Evolutionary conservation across 2,888 invertebrate genomes (phyloP), one percentile per base, ranked within the genome.

Genomic region (Thelaira solivaga): DNA sequence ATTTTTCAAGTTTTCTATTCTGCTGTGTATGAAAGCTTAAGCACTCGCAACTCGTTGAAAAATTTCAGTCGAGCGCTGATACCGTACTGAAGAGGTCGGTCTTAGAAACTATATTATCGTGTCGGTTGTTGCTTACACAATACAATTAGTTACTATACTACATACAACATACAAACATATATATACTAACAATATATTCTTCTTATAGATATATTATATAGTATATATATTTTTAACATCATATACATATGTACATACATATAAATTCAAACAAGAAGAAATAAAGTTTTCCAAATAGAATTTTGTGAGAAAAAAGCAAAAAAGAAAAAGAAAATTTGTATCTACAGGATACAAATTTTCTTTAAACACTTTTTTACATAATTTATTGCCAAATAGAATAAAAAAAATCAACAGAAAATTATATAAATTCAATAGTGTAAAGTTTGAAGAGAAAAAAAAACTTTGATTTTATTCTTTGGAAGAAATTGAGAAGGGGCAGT

Each of bases 1-100:
- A 62, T 53, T 57, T 74, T 73, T 64, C 36, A 49, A 24, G 64
- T 72, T 69, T 43, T 65, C n/a, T n/a, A n/a, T n/a, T 41, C 57
- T 74, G 62, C 59, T 68, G 45, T 72, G 65, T 76, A 74, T 82
- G 86, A 87, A 86, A 87, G 86, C 86, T 87, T 86, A 86, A 84
- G 82, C 84, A 85, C 85, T 86, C 86, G 83, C 84, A 83, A 82
- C 83, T 82, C 82, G 84, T 84, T 85, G 82, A 86, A 84, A 87
- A 86, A 82, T 85, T 84, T 88, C 86, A 89, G 88, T 89, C 87
- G 88, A 89, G 88, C 87, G 86, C 87, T 86, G 88, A 87, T 86
- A 85, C 86, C 86, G 88, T 86, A 86, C 85, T 85, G 83, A 86
- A 84, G 88, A 88, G 87, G 88, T 88, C 88, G 86, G 87, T 85